A percentile compares a stretch with the other conserved stretches of the same genome.
These are phyloP conservation scores for Drosophila bunnanda DNA, from an alignment of 2,888 invertebrate genomes.

Conservation along the genomic window DNA sequence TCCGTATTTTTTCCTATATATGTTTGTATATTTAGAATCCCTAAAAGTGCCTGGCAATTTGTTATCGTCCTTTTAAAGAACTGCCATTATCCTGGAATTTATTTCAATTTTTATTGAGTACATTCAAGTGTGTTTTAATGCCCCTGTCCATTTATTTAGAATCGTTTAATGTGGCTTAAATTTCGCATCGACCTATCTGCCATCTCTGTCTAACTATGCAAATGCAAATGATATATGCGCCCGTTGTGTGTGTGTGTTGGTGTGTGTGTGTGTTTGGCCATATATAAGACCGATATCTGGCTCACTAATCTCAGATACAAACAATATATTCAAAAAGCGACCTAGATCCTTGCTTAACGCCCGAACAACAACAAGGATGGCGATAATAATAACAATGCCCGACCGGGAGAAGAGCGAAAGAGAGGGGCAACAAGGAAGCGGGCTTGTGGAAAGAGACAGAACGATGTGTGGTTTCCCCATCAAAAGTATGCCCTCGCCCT, in stretches of 20 bases:
- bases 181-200: constrained; percentile 30
- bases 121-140: background rate
- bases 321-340: constrained; percentile 78
- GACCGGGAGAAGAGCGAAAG: constrained; percentile 20
- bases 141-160: background rate
- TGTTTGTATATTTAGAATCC: background rate
- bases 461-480: background rate
- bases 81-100: constrained; percentile 11
- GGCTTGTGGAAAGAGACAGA: constrained; percentile 5
- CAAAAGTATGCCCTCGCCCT: no score
- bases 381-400: constrained; percentile 76
- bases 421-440: constrained; percentile 3
- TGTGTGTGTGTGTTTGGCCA: constrained; percentile 58
- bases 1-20: background rate
- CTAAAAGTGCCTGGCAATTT: background rate
- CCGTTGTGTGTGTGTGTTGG: background rate
- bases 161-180: constrained; percentile 39
- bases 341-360: constrained; percentile 73
- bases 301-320: constrained; percentile 77
- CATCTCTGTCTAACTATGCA: constrained; percentile 57
- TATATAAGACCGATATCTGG: constrained; percentile 77
- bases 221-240: constrained; percentile 70
- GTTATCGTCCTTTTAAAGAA: background rate
- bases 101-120: constrained; percentile 5
- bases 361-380: constrained; percentile 55